A percentile compares a stretch with the other conserved stretches of the same genome.
Evolutionary conservation across 2,888 invertebrate species (phyloP).

Genomic region (Meiosimyza decipiens): DNA sequence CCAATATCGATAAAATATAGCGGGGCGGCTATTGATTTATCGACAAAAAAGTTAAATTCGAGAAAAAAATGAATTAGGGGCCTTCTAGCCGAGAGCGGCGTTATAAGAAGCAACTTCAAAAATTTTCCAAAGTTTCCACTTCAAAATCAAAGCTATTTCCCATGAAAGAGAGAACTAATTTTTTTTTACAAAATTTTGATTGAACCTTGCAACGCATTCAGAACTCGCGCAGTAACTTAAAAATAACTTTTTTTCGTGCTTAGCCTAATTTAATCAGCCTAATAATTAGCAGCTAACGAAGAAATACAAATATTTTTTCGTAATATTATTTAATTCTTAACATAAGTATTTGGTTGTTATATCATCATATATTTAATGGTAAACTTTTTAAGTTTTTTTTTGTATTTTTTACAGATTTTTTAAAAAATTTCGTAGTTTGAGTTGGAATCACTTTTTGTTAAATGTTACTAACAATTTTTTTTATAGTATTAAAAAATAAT

Average conservation of each 20-base stretch:
- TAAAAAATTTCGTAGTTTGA: not conserved
- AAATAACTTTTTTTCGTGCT: not conserved
- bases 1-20: too few species aligned
- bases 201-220: not conserved
- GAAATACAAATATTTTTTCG: constrained; percentile 29
- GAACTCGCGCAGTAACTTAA: not conserved
- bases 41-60: too few species aligned
- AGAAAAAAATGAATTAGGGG: too few species aligned
- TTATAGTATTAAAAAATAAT: constrained; percentile 28
- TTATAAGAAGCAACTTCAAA: too few species aligned
- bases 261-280: not conserved
- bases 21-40: too few species aligned
- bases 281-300: constrained; percentile 17
- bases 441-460: not conserved
- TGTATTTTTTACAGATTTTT: not conserved
- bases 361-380: constrained; percentile 26
- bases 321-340: constrained; percentile 18
- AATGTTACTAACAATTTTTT: constrained; percentile 23
- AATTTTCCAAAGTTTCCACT: too few species aligned
- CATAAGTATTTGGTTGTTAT: constrained; percentile 22
- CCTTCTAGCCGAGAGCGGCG: too few species aligned
- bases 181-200: constrained; percentile 30
- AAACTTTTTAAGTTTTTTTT: constrained; percentile 2
- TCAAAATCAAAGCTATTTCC: too few species aligned
- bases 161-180: not conserved